A percentile compares a stretch with the other conserved stretches of the same genome.
Conservation (phyloP, 1,140 invertebrate genomes). For the Aphidius gifuensis region DNA sequence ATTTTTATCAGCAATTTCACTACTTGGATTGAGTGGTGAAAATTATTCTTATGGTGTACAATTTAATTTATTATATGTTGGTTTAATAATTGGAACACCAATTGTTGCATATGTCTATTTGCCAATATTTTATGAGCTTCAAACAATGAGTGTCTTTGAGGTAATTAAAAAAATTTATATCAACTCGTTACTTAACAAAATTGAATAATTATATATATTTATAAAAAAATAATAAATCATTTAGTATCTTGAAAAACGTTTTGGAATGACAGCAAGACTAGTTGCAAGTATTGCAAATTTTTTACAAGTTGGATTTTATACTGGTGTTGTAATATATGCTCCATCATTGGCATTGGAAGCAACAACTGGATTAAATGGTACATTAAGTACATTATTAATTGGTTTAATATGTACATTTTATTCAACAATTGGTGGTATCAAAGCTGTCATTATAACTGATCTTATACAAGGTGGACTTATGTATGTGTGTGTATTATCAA, state of each 20-base stretch:
- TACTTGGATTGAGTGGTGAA: constrained; percentile 84
- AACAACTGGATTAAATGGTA: constrained; percentile 75
- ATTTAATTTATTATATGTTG: constrained; percentile 74
- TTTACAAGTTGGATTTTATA: constrained; percentile 82
- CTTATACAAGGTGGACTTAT: constrained; percentile 79
- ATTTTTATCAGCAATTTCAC: constrained; percentile 90
- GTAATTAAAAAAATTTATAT: constrained; percentile 45
- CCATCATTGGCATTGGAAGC: constrained; percentile 88
- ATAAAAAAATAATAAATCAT: background rate
- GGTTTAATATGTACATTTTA: constrained; percentile 84
- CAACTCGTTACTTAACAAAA: background rate
- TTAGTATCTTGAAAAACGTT: constrained; percentile 80
- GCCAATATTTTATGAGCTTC: constrained; percentile 86
- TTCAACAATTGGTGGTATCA: constrained; percentile 85
- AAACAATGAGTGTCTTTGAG: constrained; percentile 85
- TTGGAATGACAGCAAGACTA: constrained; percentile 66
- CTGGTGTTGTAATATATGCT: constrained; percentile 90
- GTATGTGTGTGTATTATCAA: constrained; percentile 60
- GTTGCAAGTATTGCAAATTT: constrained; percentile 74
- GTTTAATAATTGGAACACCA: constrained; percentile 73
- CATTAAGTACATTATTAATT: constrained; percentile 74
- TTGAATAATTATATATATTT: background rate
- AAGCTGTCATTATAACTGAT: constrained; percentile 84
- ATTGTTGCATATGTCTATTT: constrained; percentile 78
- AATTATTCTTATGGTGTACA: constrained; percentile 78